These are phyloP conservation scores for Pristis pectinata DNA, from an alignment of 2,797 vertebrate species.

Conservation along the genomic window DNA sequence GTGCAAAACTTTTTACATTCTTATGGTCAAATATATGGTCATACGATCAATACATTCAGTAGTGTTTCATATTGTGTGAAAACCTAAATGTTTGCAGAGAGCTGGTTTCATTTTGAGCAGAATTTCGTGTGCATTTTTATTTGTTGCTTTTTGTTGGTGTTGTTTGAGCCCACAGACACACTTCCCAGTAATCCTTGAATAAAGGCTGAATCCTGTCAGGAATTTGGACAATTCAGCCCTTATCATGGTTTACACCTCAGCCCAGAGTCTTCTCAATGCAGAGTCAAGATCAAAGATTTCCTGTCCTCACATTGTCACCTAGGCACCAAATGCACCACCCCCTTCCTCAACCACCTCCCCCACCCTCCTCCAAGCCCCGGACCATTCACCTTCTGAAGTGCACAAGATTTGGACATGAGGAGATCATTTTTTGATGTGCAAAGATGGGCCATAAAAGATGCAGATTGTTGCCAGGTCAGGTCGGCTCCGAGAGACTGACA, in stretches of 20 bases:
- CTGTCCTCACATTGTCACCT: not conserved
- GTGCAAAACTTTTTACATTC: too few relatives aligned
- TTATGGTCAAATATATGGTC: not conserved
- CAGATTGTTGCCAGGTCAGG: constrained; percentile 63
- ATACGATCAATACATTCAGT: not conserved
- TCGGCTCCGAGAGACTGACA: constrained; percentile 74
- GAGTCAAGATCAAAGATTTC: constrained; percentile 37
- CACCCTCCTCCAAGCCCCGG: not conserved
- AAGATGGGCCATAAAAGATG: constrained; percentile 74
- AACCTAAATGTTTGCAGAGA: not conserved
- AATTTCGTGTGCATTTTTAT: not conserved
- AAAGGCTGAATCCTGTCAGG: not conserved
- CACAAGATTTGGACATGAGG: constrained; percentile 56
- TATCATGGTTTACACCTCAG: constrained; percentile 34
- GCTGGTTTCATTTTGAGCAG: not conserved
- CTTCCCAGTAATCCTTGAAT: not conserved
- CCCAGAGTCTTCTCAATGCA: constrained; percentile 12
- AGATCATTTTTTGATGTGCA: constrained; percentile 45
- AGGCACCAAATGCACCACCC: constrained; percentile 12
- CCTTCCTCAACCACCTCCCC: constrained; percentile 38
- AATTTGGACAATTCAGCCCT: constrained; percentile 29
- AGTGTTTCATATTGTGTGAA: not conserved
- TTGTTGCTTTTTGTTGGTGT: not conserved
- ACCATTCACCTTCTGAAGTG: constrained; percentile 57
- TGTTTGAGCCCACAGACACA: not conserved